These are phyloP conservation scores for Myiagra hebetior DNA, from an alignment of 2,113 vertebrate genomes.

Conservation along the genomic window DNA sequence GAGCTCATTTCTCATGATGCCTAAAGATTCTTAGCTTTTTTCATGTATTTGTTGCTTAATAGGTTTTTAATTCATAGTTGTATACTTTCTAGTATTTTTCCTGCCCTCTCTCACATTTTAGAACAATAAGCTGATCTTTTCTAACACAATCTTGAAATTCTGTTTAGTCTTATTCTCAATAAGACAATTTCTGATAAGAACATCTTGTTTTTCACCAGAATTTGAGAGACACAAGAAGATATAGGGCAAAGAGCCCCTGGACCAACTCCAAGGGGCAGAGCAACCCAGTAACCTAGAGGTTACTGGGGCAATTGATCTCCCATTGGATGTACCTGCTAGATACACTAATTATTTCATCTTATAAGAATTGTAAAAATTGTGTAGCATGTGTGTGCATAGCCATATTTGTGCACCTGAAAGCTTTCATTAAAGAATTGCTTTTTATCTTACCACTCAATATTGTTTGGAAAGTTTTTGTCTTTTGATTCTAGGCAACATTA, in stretches of 20 bases:
- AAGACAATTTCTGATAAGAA: neutral
- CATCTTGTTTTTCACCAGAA: neutral
- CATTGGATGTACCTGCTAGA: neutral
- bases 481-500: neutral
- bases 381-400: neutral
- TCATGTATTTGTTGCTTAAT: neutral
- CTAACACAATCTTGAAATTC: neutral
- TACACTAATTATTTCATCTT: neutral
- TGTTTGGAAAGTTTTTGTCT: neutral
- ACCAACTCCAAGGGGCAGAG: neutral
- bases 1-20: neutral
- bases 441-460: neutral
- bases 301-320: neutral
- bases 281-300: neutral
- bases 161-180: neutral
- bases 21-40: neutral
- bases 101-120: neutral
- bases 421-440: neutral
- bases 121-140: neutral
- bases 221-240: neutral
- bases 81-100: neutral
- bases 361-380: neutral
- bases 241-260: neutral
- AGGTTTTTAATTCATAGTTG: neutral
- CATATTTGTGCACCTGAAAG: neutral